A percentile compares a stretch with the other conserved stretches of the same genome.
phyloP scores from a whole-genome alignment of 2,113 vertebrate genomes.

The Tapirus terrestris region DNA sequence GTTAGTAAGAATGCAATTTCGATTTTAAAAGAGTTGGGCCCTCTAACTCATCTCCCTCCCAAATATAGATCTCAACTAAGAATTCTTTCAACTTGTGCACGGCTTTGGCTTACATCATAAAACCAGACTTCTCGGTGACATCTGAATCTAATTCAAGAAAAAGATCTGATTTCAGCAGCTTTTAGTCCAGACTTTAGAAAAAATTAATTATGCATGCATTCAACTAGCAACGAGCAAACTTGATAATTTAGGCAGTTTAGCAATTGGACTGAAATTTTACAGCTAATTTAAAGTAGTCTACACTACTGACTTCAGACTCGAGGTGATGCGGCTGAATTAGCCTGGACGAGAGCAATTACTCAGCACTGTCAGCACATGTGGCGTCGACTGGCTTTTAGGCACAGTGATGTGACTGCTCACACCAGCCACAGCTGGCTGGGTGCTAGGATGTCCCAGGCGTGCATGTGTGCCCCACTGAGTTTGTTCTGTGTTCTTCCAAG shows the following conservation, averaged over 20 bases:
- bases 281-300: conserved; percentile 79
- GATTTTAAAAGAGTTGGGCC: not conserved
- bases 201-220: conserved; percentile 83
- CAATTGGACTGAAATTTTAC: conserved; percentile 79
- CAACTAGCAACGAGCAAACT: conserved; percentile 81
- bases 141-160: conserved; percentile 78
- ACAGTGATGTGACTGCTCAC: not conserved
- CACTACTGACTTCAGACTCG: conserved; percentile 69
- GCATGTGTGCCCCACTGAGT: not conserved
- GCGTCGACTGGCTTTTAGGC: conserved; percentile 56
- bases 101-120: conserved; percentile 58
- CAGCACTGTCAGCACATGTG: conserved; percentile 55
- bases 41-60: not conserved
- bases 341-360: conserved; percentile 71
- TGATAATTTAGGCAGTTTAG: conserved; percentile 82
- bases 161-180: conserved; percentile 81
- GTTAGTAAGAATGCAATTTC: not conserved
- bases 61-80: not conserved
- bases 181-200: conserved; percentile 80
- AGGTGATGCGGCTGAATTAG: conserved; percentile 74
- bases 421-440: not conserved
- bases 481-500: not conserved
- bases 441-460: not conserved
- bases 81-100: not conserved
- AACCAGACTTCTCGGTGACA: conserved; percentile 71